Evolutionary conservation across 2,888 invertebrate species (phyloP), one percentile per base, ranked within the genome.

Genomic region (Glaucopsyche alexis): DNA sequence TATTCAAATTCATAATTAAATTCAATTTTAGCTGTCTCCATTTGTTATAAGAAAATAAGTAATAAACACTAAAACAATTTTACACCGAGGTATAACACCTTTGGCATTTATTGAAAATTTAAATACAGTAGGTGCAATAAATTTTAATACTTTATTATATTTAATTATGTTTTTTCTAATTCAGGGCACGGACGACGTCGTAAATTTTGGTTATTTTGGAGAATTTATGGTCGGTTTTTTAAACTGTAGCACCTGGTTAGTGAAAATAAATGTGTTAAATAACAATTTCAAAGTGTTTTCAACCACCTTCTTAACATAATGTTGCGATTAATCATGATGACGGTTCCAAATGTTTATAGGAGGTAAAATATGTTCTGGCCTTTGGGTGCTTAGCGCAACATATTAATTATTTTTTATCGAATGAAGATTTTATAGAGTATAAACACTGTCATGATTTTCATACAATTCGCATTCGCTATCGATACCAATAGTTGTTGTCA

Each of bases 281-380:
- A 60, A 60, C 60, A 13, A 38, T 38, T 29, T 38, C 13, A 38
- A 38, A 60, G 29, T 60, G 60, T 29, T 60, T 60, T 60, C 60
- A 38, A 38, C 6, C 60, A 60, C 7, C 60, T 60, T 38, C 13
- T 60, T 14, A 60, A 60, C 50, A 50, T 14, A 2, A 38, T 29
- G 13, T 60, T 60, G 14, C 38, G 13, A 60, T 60, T 13, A 60
- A 60, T 60, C 29, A 60, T 60, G 29, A 60, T 60, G 38, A 29
- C 60, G 29, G 29, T 60, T 55, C 45, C 16, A 19, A 55, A 45
- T 71, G 19, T 55, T 52, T 45, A 14, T 14, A 14, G 38, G 13
- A 40, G 16, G 13, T 49, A 1, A 79, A 78, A 78, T 79, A 49
- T 13, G 13, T 49, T 49, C 4, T 49, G n/a, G n/a, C n/a, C n/a